Evolutionary conservation across 2,113 vertebrate genomes (phyloP).

Genomic region (Rhodinocichla rosea): DNA sequence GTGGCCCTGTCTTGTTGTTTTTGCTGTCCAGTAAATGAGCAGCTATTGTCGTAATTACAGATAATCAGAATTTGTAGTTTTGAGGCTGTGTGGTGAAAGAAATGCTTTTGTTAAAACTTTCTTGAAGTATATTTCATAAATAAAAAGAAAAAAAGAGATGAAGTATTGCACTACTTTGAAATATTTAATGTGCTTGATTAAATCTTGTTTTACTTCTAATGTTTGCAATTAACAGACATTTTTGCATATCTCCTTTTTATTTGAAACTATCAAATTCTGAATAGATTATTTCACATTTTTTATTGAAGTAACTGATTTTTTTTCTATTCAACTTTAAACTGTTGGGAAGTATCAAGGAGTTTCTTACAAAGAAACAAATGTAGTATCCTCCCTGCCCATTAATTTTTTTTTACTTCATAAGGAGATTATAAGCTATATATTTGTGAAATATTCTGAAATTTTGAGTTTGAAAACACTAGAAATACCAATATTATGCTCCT

Average conservation of each 20-base stretch:
- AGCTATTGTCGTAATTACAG: neutral
- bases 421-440: neutral
- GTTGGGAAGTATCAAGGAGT: accelerated
- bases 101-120: neutral
- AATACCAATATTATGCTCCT: neutral
- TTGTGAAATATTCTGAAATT: neutral
- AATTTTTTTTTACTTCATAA: neutral
- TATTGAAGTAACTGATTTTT: neutral
- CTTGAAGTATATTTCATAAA: neutral
- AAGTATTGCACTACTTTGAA: neutral
- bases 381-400: neutral
- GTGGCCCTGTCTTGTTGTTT: neutral
- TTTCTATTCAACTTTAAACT: neutral
- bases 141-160: neutral
- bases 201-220: neutral
- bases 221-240: neutral
- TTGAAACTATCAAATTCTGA: neutral
- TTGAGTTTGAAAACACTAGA: neutral
- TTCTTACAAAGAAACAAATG: neutral
- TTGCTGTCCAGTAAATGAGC: neutral
- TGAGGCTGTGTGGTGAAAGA: neutral
- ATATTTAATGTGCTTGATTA: neutral
- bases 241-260: neutral
- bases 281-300: neutral
- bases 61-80: neutral